Conservation (phyloP, 2,113 vertebrate genomes). For the Sebastes fasciatus region DNA sequence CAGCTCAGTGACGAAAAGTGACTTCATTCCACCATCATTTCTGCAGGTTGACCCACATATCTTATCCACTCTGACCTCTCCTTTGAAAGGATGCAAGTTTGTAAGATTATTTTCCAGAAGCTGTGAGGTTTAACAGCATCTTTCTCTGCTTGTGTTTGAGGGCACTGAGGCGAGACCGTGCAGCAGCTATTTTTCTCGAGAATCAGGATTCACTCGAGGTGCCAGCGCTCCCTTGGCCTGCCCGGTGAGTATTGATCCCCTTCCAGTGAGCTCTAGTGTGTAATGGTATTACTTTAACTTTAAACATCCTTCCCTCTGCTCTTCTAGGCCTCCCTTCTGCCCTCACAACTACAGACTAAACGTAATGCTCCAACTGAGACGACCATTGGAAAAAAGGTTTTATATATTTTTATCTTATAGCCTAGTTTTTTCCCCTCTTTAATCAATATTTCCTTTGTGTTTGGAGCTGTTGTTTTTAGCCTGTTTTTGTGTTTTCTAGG, state of each 20-base stretch:
- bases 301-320: constrained; percentile 12
- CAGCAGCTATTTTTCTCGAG: constrained; percentile 25
- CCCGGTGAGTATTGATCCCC: constrained; percentile 58
- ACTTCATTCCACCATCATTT: constrained; percentile 50
- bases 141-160: constrained; percentile 49
- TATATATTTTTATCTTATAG: neutral
- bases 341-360: neutral
- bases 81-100: neutral
- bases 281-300: constrained; percentile 2
- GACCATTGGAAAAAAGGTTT: constrained; percentile 60
- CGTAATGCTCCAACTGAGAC: neutral
- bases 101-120: neutral
- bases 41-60: constrained; percentile 58
- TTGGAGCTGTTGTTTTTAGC: neutral
- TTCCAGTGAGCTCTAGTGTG: neutral
- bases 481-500: constrained; percentile 61
- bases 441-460: neutral
- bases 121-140: neutral
- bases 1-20: constrained; percentile 62
- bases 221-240: constrained; percentile 30
- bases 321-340: constrained; percentile 38
- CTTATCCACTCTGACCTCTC: neutral
- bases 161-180: constrained; percentile 41
- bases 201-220: constrained; percentile 71
- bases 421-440: neutral